A percentile compares a stretch with the other conserved stretches of the same genome.
Evolutionary conservation across 2,797 vertebrate genomes (phyloP).

Genomic region (Sebastes steindachneri): DNA sequence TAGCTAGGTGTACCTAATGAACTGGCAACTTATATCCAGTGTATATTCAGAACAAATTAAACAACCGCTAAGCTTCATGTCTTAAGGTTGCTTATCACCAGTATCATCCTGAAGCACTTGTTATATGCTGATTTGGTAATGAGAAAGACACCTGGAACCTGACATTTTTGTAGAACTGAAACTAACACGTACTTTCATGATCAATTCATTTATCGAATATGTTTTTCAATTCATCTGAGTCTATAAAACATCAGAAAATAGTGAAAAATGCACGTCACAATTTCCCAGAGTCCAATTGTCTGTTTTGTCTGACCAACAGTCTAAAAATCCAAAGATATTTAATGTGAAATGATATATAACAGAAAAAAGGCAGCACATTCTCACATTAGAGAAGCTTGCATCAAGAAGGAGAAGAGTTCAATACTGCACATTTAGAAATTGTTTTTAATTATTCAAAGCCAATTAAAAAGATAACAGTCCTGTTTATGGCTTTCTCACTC

Average conservation of each 20-base stretch:
- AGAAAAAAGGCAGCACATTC: background rate
- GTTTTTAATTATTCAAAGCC: conserved; percentile 63
- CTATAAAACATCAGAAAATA: background rate
- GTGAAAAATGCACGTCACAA: background rate
- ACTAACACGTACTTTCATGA: background rate
- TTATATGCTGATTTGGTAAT: background rate
- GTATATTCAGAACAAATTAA: background rate
- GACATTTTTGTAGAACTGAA: background rate
- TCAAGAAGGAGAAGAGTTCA: background rate
- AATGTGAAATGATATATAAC: background rate
- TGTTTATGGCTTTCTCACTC: conserved; percentile 38
- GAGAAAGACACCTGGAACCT: background rate
- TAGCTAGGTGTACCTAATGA: too few species aligned
- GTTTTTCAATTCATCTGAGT: background rate
- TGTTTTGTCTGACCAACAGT: background rate
- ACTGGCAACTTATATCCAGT: background rate
- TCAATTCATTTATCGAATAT: background rate
- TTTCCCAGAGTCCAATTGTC: background rate
- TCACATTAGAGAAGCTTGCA: background rate
- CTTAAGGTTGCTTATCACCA: background rate
- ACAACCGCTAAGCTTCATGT: background rate
- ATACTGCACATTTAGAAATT: background rate
- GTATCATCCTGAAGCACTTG: background rate
- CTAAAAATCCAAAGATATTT: background rate
- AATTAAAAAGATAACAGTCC: conserved; percentile 62